phyloP scores from a whole-genome alignment of 2,888 invertebrate species.

The Hydropsyche betteni region DNA sequence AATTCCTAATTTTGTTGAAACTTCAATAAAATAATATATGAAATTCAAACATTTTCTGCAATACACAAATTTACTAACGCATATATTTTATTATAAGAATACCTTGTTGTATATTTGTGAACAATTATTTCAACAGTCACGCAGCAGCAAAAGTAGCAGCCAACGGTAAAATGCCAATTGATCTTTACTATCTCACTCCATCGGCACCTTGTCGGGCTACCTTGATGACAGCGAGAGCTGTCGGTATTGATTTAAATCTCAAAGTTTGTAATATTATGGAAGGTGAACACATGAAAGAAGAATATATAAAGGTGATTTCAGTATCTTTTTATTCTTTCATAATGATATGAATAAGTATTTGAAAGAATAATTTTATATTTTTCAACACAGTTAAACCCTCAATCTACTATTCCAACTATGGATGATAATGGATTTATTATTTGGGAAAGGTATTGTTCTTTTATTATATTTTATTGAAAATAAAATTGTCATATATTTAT shows the following conservation, averaged over 20 bases:
- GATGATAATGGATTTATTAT: conserved; percentile 72
- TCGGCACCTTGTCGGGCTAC: conserved; percentile 74
- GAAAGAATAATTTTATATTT: too few relatives aligned
- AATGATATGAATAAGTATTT: too few relatives aligned
- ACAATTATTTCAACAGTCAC: conserved; percentile 42
- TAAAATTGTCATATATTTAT: conserved; percentile 48
- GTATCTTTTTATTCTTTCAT: too few relatives aligned
- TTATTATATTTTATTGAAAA: conserved; percentile 1
- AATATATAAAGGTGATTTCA: conserved; percentile 70
- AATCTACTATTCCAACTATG: conserved; percentile 77
- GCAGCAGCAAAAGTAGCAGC: conserved; percentile 47
- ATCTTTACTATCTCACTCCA: conserved; percentile 72
- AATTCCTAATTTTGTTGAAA: too few relatives aligned
- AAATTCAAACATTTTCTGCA: too few relatives aligned
- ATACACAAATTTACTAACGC: too few relatives aligned
- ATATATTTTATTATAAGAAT: neutral
- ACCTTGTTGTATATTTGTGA: conserved; percentile 34
- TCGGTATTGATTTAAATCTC: conserved; percentile 73
- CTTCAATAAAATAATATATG: neutral
- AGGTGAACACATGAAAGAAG: conserved; percentile 72
- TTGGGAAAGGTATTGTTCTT: conserved; percentile 44
- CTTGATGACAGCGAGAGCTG: conserved; percentile 70
- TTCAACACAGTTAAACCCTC: conserved; percentile 71
- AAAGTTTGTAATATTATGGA: conserved; percentile 69
- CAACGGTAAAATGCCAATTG: conserved; percentile 56